These are phyloP conservation scores for Anomalospiza imberbis DNA, from an alignment of 2,797 vertebrate genomes.

Conservation along the genomic window DNA sequence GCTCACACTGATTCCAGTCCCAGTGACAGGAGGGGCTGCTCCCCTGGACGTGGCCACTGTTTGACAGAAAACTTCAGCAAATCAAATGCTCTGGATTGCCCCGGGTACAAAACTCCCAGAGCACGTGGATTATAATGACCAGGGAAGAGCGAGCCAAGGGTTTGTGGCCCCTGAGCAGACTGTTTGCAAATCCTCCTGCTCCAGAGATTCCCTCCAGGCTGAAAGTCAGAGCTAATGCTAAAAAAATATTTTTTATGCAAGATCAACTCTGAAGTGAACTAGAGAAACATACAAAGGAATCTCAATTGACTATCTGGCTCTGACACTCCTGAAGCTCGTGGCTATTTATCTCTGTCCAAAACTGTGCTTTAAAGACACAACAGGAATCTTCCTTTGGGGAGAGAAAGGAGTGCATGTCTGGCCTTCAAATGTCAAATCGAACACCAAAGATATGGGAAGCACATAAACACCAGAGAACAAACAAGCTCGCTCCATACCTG, in stretches of 20 bases:
- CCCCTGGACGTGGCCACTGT: rapidly evolving
- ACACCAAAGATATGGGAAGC: not conserved
- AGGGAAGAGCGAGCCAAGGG: rapidly evolving
- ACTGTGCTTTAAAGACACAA: slow-evolving; percentile 2
- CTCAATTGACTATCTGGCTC: slow-evolving; percentile 24
- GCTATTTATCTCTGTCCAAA: slow-evolving; percentile 46
- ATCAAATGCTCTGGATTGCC: not conserved
- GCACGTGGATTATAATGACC: rapidly evolving
- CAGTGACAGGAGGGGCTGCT: not conserved
- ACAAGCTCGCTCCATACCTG: not conserved
- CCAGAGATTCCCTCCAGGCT: not conserved
- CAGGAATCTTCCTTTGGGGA: not conserved
- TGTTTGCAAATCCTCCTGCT: not conserved
- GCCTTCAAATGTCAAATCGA: not conserved
- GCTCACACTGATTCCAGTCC: rapidly evolving
- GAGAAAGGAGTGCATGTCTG: not conserved
- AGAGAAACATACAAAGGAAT: not conserved
- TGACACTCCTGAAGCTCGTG: not conserved
- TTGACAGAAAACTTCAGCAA: not conserved
- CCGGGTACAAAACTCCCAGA: not conserved
- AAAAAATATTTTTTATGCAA: not conserved
- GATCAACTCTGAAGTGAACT: not conserved
- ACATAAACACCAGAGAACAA: not conserved
- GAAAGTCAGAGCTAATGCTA: not conserved
- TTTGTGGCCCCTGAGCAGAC: not conserved